Conservation (phyloP, 2,797 vertebrate genomes). For the Peromyscus melanophrys region DNA sequence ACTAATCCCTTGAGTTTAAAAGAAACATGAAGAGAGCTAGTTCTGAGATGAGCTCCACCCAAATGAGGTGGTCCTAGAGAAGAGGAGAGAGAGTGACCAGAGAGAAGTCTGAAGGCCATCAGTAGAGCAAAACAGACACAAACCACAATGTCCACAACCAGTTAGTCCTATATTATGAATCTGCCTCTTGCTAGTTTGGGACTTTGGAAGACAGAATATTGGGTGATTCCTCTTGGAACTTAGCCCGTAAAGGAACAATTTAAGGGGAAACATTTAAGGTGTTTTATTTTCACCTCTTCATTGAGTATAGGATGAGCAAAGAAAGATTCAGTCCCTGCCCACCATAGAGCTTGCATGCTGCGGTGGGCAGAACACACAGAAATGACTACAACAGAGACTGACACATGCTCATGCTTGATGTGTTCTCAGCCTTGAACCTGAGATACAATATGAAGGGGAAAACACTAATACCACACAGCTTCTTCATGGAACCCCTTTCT, state of each 20-base stretch:
- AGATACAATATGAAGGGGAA: neutral
- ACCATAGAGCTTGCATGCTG: neutral
- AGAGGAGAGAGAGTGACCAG: neutral
- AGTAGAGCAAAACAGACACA: neutral
- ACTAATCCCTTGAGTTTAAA: neutral
- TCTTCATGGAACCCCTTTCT: neutral
- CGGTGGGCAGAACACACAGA: rapidly evolving
- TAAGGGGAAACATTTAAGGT: neutral
- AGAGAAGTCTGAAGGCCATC: neutral
- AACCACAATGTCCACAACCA: rapidly evolving
- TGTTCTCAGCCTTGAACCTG: neutral
- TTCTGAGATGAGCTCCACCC: neutral
- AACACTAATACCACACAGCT: rapidly evolving
- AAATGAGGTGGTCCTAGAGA: neutral
- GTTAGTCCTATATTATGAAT: neutral
- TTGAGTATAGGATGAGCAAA: neutral
- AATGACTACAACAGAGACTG: rapidly evolving
- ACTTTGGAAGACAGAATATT: neutral
- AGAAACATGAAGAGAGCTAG: neutral
- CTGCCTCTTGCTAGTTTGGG: neutral
- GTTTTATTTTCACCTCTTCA: neutral
- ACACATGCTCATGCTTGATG: rapidly evolving
- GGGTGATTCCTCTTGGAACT: neutral
- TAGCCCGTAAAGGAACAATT: neutral
- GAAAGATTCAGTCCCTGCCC: neutral